Base-by-base conservation (phyloP, 2,888 invertebrate genomes). In the Phrixothrix hirtus region DNA sequence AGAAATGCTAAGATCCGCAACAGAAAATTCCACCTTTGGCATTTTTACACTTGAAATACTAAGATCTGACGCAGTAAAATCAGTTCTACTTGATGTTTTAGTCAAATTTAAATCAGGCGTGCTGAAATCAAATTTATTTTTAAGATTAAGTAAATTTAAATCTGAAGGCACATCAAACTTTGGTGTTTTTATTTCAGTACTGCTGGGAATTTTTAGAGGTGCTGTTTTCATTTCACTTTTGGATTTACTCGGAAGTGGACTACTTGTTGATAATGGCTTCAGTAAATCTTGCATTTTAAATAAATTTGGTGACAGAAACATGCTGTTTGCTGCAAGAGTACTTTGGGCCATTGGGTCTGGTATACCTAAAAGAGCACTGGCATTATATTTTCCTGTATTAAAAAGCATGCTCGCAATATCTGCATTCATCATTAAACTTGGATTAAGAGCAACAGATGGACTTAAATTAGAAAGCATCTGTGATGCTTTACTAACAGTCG, bases 341-440 rank as follows among this genome's bases (percentile, higher is more conserved):
- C 87, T 83, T 67, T 88, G 87, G 0, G 88, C 85, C 77, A 90
- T 81, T 0, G 89, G 87, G 73, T 90, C 90, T 0, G 88, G 86
- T 61, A 87, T 83, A 2, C 83, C 83, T 25, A 86, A 75, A 42
- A 86, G 77, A 32, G 80, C 72, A 12, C 81, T 82, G 9, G 82
- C 80, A 59, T 80, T 81, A 1, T 83, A 84, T 71, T 83, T 84
- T 32, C 82, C 84, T 1, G 83, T 81, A 44, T 83, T 86, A 66
- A 87, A 86, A 41, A 87, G 75, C 43, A 87, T 84, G 67, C 81
- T 83, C 0, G 87, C 83, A 42, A 86, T 82, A 63, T 85, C 84
- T 1, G 82, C 80, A 54, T 83, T 82, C 73, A 83, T 77, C 82
- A 83, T 82, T 25, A 83, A 74, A 65, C 81, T 83, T 0, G 83